phyloP scores from a whole-genome alignment of 1,140 invertebrate species.

The Apis dorsata region DNA sequence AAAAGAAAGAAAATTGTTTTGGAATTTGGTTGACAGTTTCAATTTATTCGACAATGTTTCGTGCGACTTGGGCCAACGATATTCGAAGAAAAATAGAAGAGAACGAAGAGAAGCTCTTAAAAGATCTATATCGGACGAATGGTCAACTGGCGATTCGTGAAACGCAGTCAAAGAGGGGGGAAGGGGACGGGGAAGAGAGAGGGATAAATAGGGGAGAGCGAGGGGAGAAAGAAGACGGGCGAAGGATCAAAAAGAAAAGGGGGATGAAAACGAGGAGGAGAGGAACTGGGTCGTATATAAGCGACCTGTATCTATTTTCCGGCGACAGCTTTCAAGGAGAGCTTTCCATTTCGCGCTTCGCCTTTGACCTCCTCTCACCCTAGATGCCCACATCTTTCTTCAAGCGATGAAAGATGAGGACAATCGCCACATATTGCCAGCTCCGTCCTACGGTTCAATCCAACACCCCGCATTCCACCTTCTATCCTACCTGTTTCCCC shows the following conservation, averaged over 20 bases:
- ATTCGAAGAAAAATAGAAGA: neutral
- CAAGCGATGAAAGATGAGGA: slow-evolving; percentile 59
- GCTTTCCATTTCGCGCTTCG: slow-evolving; percentile 47
- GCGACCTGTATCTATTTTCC: slow-evolving; percentile 54
- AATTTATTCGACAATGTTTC: neutral
- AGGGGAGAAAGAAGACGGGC: neutral
- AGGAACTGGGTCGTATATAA: slow-evolving; percentile 29
- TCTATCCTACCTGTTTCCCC: neutral
- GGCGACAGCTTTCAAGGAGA: slow-evolving; percentile 49
- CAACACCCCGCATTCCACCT: neutral
- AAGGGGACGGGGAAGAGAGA: neutral
- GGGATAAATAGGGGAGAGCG: neutral
- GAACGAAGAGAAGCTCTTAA: neutral
- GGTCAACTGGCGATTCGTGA: slow-evolving; percentile 18
- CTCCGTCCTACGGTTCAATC: slow-evolving; percentile 12
- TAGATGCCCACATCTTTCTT: neutral
- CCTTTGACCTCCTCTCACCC: slow-evolving; percentile 14
- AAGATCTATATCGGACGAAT: slow-evolving; percentile 7
- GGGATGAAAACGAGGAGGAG: neutral
- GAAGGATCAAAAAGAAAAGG: slow-evolving; percentile 8
- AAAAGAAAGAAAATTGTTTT: neutral
- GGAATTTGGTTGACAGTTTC: neutral
- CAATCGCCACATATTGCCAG: slow-evolving; percentile 59
- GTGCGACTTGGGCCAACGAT: neutral
- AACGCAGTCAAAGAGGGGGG: neutral